phyloP scores from a whole-genome alignment of 2,888 invertebrate species.

The Sisyra terminalis region DNA sequence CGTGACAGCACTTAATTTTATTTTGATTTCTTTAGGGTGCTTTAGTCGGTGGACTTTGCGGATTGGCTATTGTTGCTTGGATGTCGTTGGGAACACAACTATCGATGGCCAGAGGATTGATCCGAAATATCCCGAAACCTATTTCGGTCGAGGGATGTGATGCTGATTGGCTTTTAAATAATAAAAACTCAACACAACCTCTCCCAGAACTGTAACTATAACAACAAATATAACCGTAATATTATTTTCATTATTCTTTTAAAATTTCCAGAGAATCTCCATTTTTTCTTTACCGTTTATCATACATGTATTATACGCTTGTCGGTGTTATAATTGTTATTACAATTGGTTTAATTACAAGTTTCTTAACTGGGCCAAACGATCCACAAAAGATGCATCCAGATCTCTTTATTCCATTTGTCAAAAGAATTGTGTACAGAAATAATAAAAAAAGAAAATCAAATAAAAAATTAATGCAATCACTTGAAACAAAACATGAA shows the following conservation, averaged over 20 bases:
- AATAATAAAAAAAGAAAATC: no score
- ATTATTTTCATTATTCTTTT: background rate
- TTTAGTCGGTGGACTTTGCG: conserved; percentile 40
- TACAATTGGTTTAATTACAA: conserved; percentile 45
- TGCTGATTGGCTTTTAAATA: conserved; percentile 22
- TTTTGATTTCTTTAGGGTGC: conserved; percentile 44
- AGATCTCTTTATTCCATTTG: conserved; percentile 44
- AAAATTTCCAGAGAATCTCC: conserved; percentile 32
- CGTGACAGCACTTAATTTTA: no score
- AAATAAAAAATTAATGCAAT: no score
- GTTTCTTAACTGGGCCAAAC: conserved; percentile 46
- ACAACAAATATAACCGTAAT: background rate
- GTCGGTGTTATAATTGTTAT: conserved; percentile 52
- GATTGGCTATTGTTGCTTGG: conserved; percentile 46
- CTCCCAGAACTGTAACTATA: background rate
- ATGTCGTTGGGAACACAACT: conserved; percentile 53
- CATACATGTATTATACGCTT: conserved; percentile 63
- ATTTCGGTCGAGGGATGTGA: conserved; percentile 40
- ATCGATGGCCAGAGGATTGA: conserved; percentile 43
- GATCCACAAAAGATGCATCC: conserved; percentile 39
- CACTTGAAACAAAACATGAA: no score
- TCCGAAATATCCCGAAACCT: conserved; percentile 41
- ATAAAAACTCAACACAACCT: conserved; percentile 10
- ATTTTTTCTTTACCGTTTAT: conserved; percentile 50
- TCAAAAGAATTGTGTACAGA: conserved; percentile 35